Conservation (phyloP, 64 coral and sea anemone species). For the Dendronephthya gigantea region DNA sequence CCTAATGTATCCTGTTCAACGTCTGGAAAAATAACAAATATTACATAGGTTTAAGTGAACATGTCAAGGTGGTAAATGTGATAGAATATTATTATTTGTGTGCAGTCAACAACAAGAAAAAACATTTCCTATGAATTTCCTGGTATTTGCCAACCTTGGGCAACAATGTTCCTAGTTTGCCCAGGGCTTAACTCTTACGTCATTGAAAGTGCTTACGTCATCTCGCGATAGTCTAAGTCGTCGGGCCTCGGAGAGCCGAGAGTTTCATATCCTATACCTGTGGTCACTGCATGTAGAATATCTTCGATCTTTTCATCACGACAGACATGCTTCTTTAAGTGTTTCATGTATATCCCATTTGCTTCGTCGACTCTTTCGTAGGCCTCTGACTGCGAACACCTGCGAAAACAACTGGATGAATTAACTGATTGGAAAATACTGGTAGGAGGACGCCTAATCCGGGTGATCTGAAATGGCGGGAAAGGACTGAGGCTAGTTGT, state of each 20-base stretch:
- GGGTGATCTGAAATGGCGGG: not conserved
- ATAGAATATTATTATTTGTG: not conserved
- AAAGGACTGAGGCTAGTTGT: not conserved
- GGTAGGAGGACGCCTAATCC: too few relatives aligned
- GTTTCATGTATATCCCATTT: slow-evolving; percentile 91
- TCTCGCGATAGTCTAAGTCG: too few relatives aligned
- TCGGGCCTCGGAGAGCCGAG: too few relatives aligned
- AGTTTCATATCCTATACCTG: too few relatives aligned
- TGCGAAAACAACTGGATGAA: too few relatives aligned
- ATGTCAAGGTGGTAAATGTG: not conserved
- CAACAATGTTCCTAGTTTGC: too few relatives aligned
- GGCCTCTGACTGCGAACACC: slow-evolving; percentile 63
- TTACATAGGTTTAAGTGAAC: not conserved
- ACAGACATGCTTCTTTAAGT: slow-evolving; percentile 50
- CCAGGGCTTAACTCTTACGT: too few relatives aligned
- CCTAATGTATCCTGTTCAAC: slow-evolving; percentile 39
- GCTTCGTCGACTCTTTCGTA: slow-evolving; percentile 64
- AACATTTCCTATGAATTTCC: too few relatives aligned
- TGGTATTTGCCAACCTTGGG: too few relatives aligned
- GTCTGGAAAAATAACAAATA: slow-evolving; percentile 25
- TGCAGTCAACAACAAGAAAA: not conserved
- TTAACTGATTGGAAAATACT: too few relatives aligned
- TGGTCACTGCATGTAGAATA: slow-evolving; percentile 52
- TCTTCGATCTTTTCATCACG: slow-evolving; percentile 79
- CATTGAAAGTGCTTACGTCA: too few relatives aligned